A percentile compares a stretch with the other conserved stretches of the same genome.
These are phyloP conservation scores for Alloscopus bannaensis DNA, from an alignment of 2,888 invertebrate genomes.

Conservation along the genomic window DNA sequence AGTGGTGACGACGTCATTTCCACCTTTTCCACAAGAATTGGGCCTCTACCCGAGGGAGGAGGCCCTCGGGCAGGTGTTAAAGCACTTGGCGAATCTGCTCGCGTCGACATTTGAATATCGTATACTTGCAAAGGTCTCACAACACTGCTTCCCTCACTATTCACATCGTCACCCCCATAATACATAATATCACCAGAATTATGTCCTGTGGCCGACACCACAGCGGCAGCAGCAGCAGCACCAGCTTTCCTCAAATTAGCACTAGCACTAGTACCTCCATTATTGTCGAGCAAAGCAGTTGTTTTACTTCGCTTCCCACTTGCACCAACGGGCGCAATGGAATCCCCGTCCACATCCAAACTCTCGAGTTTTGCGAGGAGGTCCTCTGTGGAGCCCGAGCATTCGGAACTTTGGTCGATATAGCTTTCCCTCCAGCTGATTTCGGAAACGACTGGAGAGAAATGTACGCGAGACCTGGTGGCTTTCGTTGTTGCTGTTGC, in stretches of 20 bases:
- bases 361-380: conserved; percentile 60
- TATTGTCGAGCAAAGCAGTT: conserved; percentile 23
- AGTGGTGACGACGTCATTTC: conserved; percentile 68
- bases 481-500: conserved; percentile 55
- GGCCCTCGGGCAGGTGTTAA: conserved; percentile 25
- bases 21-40: conserved; percentile 69
- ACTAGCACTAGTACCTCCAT: conserved; percentile 44
- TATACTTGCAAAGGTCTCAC: conserved; percentile 67
- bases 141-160: conserved; percentile 53
- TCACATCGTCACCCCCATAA: conserved; percentile 40
- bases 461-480: conserved; percentile 70
- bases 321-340: conserved; percentile 15
- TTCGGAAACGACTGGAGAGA: conserved; percentile 72
- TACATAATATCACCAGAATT: conserved; percentile 47
- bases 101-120: conserved; percentile 58
- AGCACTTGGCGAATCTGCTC: conserved; percentile 57
- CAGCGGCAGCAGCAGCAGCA: conserved; percentile 39
- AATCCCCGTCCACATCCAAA: conserved; percentile 44
- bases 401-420: conserved; percentile 71
- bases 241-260: conserved; percentile 53
- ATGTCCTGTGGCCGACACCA: conserved; percentile 18
- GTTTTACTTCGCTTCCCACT: conserved; percentile 10
- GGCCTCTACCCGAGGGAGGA: conserved; percentile 45
- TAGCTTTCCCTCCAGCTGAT: conserved; percentile 70
- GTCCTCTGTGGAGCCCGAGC: conserved; percentile 69